phyloP scores from a whole-genome alignment of 1,140 invertebrate genomes.

The Manduca sexta region DNA sequence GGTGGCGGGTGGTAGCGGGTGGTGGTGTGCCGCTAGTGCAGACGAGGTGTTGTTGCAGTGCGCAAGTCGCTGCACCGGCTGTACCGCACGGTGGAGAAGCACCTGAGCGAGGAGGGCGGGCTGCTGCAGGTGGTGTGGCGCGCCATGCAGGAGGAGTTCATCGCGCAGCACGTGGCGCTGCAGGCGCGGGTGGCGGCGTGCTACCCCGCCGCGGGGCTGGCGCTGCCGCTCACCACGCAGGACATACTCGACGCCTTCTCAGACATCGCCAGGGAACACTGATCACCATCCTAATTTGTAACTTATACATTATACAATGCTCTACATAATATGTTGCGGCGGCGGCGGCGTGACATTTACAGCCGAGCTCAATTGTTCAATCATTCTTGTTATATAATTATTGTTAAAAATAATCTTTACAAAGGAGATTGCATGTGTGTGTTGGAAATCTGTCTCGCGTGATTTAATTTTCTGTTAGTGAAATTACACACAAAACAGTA shows the following conservation, averaged over 20 bases:
- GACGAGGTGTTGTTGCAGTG: constrained; percentile 67
- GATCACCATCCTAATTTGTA: constrained; percentile 3
- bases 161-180: constrained; percentile 96
- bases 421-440: too few species aligned
- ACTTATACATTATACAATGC: too few species aligned
- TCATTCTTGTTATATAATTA: too few species aligned
- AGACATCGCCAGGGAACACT: constrained; percentile 93
- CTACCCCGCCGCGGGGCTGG: constrained; percentile 96
- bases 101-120: constrained; percentile 96
- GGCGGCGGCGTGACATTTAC: too few species aligned
- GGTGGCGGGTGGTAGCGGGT: too few species aligned
- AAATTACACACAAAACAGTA: too few species aligned
- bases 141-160: constrained; percentile 99
- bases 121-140: constrained; percentile 98
- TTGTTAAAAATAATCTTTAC: too few species aligned
- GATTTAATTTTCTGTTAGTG: too few species aligned
- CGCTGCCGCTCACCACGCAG: constrained; percentile 95
- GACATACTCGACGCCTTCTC: constrained; percentile 98
- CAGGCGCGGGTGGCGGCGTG: constrained; percentile 95
- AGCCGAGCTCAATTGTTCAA: too few species aligned
- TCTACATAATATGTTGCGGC: too few species aligned
- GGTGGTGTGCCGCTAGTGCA: background rate
- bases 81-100: constrained; percentile 98
- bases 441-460: too few species aligned
- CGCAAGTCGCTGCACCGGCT: constrained; percentile 96